phyloP scores from a whole-genome alignment of 92 coral and sea anemone genomes.

The Porites evermanni region DNA sequence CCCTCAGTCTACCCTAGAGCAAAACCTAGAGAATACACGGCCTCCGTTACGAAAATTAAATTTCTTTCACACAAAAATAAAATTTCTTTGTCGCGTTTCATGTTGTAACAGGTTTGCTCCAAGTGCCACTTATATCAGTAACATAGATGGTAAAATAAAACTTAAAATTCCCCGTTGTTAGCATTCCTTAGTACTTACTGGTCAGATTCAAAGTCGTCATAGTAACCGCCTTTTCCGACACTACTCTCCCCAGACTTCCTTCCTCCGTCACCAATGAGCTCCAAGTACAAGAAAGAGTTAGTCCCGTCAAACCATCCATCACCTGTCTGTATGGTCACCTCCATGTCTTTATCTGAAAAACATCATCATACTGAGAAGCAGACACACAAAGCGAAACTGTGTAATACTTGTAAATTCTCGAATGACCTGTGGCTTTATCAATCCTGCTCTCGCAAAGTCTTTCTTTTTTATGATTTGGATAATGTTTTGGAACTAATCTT shows the following conservation, averaged over 20 bases:
- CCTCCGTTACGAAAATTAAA: no score
- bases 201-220: slow-evolving; percentile 14
- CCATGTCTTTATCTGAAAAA: slow-evolving; percentile 1
- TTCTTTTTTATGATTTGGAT: no score
- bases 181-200: neutral
- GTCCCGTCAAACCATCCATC: slow-evolving; percentile 18
- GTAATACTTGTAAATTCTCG: neutral
- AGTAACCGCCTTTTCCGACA: slow-evolving; percentile 6
- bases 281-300: slow-evolving; percentile 16
- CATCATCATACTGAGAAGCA: neutral
- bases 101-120: no score
- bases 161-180: neutral
- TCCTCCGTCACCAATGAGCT: slow-evolving; percentile 4
- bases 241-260: slow-evolving; percentile 32
- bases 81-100: no score
- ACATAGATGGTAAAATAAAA: no score
- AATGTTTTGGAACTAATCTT: no score
- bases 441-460: neutral
- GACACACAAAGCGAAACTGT: neutral
- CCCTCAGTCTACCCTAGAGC: no score
- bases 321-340: slow-evolving; percentile 20
- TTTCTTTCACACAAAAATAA: no score
- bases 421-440: no score
- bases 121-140: no score
- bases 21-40: no score